A percentile compares a stretch with the other conserved stretches of the same genome.
Conservation (phyloP, 1,140 invertebrate species). For the Parasteatoda tepidariorum region DNA sequence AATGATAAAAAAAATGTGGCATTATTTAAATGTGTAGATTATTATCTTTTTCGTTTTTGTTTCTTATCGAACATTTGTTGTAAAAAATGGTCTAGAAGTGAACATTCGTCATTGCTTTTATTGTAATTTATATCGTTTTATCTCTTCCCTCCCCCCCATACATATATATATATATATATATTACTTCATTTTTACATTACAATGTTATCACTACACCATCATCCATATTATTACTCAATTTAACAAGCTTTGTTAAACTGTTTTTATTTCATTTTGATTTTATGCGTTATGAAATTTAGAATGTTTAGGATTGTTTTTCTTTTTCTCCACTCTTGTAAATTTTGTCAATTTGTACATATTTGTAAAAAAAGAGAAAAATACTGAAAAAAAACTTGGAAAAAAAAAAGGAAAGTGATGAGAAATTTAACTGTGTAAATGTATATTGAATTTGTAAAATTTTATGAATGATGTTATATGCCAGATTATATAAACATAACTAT, state of each 20-base stretch:
- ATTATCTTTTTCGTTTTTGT: too few relatives aligned
- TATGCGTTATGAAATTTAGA: conserved; percentile 5
- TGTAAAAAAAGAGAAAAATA: conserved; percentile 31
- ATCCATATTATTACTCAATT: neutral
- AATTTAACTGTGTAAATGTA: conserved; percentile 25
- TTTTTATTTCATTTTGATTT: neutral
- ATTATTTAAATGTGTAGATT: too few relatives aligned
- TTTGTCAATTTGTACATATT: conserved; percentile 31
- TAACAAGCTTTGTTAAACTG: neutral
- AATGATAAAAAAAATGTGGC: too few relatives aligned
- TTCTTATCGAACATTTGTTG: too few relatives aligned
- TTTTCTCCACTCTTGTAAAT: neutral
- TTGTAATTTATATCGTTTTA: neutral
- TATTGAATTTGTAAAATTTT: conserved; percentile 44
- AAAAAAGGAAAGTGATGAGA: too few relatives aligned
- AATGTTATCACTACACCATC: neutral
- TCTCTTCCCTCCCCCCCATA: too few relatives aligned
- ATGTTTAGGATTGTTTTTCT: conserved; percentile 40
- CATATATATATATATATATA: too few relatives aligned
- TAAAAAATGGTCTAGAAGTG: too few relatives aligned
- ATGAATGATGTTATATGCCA: conserved; percentile 32
- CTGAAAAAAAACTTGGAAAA: too few relatives aligned
- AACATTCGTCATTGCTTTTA: neutral
- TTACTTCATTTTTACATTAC: neutral
- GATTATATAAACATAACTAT: conserved; percentile 39